Evolutionary conservation across 2,797 vertebrate species (phyloP).

Genomic region (Spatula clypeata): DNA sequence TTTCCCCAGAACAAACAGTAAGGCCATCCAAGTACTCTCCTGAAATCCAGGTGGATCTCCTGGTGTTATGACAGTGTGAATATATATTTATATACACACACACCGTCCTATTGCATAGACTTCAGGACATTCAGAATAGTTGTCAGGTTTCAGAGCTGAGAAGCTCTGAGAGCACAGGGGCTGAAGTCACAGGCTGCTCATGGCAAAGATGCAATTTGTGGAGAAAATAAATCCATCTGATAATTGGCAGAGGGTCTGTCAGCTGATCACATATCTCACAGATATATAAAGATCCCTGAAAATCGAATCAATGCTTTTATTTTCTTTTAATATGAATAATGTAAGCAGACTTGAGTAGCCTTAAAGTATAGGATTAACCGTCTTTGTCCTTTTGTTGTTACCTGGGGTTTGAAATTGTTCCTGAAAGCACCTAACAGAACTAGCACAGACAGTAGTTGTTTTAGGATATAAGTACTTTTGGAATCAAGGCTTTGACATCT

Average conservation of each 20-base stretch:
- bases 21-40: neutral
- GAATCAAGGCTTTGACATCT: slow-evolving; percentile 36
- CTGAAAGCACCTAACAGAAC: neutral
- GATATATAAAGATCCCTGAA: neutral
- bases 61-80: neutral
- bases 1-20: neutral
- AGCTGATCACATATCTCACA: neutral
- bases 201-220: neutral
- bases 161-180: neutral
- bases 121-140: neutral
- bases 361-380: neutral
- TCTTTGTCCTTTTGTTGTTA: accelerated
- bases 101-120: neutral
- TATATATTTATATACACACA: accelerated
- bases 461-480: slow-evolving; percentile 26
- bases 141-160: neutral
- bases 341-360: neutral
- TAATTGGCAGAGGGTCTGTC: neutral
- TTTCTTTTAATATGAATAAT: neutral
- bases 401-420: neutral
- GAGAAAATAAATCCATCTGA: neutral
- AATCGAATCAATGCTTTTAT: neutral
- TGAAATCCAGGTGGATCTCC: neutral
- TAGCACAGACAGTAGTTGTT: neutral
- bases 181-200: neutral